These are phyloP conservation scores for Trichechus manatus DNA, from an alignment of 2,113 vertebrate species.

Conservation along the genomic window DNA sequence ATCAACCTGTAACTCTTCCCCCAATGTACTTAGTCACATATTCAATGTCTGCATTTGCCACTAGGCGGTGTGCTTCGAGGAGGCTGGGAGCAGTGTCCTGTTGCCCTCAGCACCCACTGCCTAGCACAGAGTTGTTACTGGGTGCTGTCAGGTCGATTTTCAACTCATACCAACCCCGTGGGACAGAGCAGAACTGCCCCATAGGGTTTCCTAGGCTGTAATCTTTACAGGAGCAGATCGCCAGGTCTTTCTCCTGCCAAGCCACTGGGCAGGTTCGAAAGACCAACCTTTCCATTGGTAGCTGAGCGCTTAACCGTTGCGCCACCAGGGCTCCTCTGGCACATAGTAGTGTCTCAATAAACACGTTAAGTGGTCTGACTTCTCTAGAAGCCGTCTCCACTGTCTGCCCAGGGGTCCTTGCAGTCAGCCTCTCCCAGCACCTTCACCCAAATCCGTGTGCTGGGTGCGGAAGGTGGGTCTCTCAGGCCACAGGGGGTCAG, in stretches of 20 bases:
- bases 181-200: too few species aligned
- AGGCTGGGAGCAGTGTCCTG: neutral
- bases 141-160: too few species aligned
- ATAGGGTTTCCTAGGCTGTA: too few species aligned
- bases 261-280: too few species aligned
- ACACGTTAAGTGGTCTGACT: rapidly evolving
- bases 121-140: neutral
- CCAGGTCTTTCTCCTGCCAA: too few species aligned
- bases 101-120: neutral
- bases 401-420: neutral
- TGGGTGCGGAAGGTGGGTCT: neutral
- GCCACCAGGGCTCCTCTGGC: too few species aligned
- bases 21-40: rapidly evolving
- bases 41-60: neutral
- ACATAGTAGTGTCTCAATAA: neutral
- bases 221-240: too few species aligned
- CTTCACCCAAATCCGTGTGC: neutral
- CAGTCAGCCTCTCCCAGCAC: neutral
- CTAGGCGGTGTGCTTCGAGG: neutral
- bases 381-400: neutral
- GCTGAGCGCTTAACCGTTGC: too few species aligned
- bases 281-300: too few species aligned
- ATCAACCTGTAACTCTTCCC: neutral
- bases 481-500: too few species aligned
- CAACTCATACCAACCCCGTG: too few species aligned